These are phyloP conservation scores for Podotricha telesiphe DNA, from an alignment of 2,888 invertebrate species.

Conservation along the genomic window DNA sequence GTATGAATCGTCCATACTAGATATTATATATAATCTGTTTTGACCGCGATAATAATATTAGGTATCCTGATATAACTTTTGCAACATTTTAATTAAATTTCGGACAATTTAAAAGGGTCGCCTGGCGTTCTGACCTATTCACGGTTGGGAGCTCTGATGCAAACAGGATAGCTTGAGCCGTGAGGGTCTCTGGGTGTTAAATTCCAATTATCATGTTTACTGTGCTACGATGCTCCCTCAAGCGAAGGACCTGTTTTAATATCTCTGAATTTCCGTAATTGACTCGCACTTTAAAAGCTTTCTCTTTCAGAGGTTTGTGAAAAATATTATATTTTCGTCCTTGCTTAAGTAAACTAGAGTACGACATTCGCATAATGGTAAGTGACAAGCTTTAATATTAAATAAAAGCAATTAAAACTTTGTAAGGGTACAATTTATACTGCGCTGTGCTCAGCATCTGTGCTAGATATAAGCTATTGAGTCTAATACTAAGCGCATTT, in stretches of 20 bases:
- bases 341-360: not conserved
- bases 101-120: slow-evolving; percentile 67
- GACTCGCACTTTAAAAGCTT: slow-evolving; percentile 2
- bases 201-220: slow-evolving; percentile 74
- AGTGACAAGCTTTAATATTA: not conserved
- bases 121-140: slow-evolving; percentile 65
- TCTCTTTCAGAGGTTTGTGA: not conserved
- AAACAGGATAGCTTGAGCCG: slow-evolving; percentile 33
- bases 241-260: slow-evolving; percentile 53
- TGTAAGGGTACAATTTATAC: not conserved
- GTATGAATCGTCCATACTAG: not conserved
- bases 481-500: no score
- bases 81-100: slow-evolving; percentile 74
- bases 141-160: slow-evolving; percentile 56
- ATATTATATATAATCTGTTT: slow-evolving; percentile 24
- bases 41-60: slow-evolving; percentile 52
- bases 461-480: not conserved
- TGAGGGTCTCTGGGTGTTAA: slow-evolving; percentile 55
- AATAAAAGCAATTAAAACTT: slow-evolving; percentile 6
- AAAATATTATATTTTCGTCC: not conserved
- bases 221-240: slow-evolving; percentile 49
- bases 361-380: not conserved
- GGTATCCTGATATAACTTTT: slow-evolving; percentile 54
- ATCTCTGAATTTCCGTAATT: slow-evolving; percentile 37
- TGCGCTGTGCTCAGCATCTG: not conserved